Percentiles rank a stretch among this genome's conserved stretches.
Evolutionary conservation across 2,888 invertebrate species (phyloP).

Genomic region (Pandemis corylana): DNA sequence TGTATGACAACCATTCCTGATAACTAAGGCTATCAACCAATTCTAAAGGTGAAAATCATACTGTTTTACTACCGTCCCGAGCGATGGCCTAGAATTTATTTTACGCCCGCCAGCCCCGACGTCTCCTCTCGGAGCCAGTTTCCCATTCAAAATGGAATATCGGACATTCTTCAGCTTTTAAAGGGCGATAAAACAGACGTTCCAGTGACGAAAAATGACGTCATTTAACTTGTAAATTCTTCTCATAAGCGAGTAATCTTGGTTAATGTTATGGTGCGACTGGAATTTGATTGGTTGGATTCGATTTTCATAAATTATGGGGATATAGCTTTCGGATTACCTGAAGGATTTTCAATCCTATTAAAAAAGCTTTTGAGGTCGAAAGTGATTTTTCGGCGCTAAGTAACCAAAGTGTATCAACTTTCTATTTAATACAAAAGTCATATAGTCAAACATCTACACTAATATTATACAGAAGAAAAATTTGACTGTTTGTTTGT

Average conservation of each 20-base stretch:
- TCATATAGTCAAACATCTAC: too few relatives aligned
- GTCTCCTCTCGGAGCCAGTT: slow-evolving; percentile 13
- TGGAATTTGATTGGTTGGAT: slow-evolving; percentile 46
- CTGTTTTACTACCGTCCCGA: slow-evolving; percentile 38
- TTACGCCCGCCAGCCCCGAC: background rate
- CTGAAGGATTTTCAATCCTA: too few relatives aligned
- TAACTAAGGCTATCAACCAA: slow-evolving; percentile 29
- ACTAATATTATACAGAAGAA: too few relatives aligned
- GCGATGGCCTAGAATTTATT: slow-evolving; percentile 61
- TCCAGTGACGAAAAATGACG: slow-evolving; percentile 70
- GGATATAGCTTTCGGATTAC: too few relatives aligned
- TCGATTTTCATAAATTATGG: slow-evolving; percentile 25
- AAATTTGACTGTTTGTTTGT: too few relatives aligned
- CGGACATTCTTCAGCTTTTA: slow-evolving; percentile 62
- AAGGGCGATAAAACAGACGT: slow-evolving; percentile 69
- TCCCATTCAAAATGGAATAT: too few relatives aligned
- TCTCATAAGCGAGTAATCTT: slow-evolving; percentile 55
- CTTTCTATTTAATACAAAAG: too few relatives aligned
- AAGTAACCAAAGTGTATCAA: too few relatives aligned
- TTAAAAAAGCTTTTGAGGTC: too few relatives aligned
- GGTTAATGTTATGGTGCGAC: slow-evolving; percentile 45
- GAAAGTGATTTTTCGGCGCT: too few relatives aligned
- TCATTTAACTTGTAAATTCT: slow-evolving; percentile 68
- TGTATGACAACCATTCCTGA: slow-evolving; percentile 15
- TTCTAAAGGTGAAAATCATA: slow-evolving; percentile 31